A percentile compares a stretch with the other conserved stretches of the same genome.
Conservation (phyloP, 2,888 invertebrate genomes). For the Gortyna flavago region DNA sequence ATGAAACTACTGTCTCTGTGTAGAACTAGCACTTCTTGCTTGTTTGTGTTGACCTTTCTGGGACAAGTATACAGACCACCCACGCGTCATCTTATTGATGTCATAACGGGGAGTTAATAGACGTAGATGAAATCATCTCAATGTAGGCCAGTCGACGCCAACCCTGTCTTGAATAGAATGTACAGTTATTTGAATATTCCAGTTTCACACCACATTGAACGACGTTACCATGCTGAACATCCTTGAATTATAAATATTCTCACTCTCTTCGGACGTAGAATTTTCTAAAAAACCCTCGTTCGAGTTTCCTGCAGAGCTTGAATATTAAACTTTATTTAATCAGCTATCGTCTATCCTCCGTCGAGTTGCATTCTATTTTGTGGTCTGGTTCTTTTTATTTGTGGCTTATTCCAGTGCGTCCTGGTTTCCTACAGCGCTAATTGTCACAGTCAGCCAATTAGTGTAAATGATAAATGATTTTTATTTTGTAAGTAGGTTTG, state of each 20-base stretch:
- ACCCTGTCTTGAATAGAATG: constrained; percentile 21
- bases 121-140: constrained; percentile 51
- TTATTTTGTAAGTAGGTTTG: too few species aligned
- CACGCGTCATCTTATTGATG: constrained; percentile 47
- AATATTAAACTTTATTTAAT: constrained; percentile 38
- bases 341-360: constrained; percentile 26
- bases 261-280: constrained; percentile 6
- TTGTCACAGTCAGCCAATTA: constrained; percentile 34
- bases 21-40: not conserved
- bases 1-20: not conserved
- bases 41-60: constrained; percentile 1
- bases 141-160: constrained; percentile 40
- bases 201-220: constrained; percentile 29
- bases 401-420: constrained; percentile 3
- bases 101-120: constrained; percentile 51
- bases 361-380: constrained; percentile 32
- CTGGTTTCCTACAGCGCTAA: constrained; percentile 33
- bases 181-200: constrained; percentile 46
- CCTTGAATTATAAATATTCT: constrained; percentile 44
- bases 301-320: constrained; percentile 18
- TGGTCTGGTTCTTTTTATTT: constrained; percentile 30
- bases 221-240: constrained; percentile 30
- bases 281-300: constrained; percentile 1
- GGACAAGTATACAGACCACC: constrained; percentile 30
- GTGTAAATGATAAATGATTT: too few species aligned